These are phyloP conservation scores for Naja naja DNA, from an alignment of 2,113 vertebrate genomes.

Conservation along the genomic window DNA sequence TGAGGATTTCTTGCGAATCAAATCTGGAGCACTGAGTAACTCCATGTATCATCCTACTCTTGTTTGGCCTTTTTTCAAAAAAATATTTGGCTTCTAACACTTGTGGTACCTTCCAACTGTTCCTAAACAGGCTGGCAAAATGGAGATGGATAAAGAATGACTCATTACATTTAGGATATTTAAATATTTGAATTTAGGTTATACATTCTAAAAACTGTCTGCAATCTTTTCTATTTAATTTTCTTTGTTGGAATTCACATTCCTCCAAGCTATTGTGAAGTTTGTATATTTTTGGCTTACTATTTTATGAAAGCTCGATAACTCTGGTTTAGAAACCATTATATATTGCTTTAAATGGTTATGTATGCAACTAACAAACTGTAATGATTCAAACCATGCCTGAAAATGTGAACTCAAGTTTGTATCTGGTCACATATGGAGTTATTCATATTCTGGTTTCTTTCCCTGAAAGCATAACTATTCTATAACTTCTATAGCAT, in stretches of 20 bases:
- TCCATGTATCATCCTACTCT: neutral
- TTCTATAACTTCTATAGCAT: neutral
- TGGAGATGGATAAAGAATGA: neutral
- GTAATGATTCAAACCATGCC: neutral
- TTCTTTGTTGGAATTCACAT: neutral
- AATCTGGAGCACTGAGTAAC: neutral
- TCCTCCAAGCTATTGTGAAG: neutral
- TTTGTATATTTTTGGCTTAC: neutral
- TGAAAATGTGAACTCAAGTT: neutral
- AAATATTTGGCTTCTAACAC: neutral
- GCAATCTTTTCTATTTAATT: neutral
- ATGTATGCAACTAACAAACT: neutral
- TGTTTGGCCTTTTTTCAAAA: neutral
- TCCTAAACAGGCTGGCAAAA: neutral
- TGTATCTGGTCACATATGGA: neutral
- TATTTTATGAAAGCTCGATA: neutral
- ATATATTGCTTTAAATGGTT: neutral
- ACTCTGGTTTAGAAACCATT: neutral
- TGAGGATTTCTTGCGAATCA: neutral
- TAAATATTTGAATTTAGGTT: no score
- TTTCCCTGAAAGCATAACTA: neutral
- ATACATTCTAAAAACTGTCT: neutral
- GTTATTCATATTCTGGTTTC: neutral
- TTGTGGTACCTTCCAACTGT: neutral
- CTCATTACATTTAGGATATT: neutral